Evolutionary conservation across 2,888 invertebrate genomes (phyloP).

Genomic region (Microdon myrmicae): DNA sequence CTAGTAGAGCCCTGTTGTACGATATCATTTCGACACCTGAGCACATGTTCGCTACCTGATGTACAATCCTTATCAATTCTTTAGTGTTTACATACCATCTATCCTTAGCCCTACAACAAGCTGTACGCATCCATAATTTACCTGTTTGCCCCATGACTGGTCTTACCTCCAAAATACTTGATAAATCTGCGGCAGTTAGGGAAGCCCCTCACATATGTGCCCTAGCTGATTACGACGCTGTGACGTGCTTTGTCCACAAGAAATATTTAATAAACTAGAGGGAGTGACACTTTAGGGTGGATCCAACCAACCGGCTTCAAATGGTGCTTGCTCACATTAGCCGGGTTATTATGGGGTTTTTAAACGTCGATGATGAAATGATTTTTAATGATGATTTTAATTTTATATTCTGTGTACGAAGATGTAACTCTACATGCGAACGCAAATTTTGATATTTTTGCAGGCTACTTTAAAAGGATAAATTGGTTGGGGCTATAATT

Average conservation of each 20-base stretch:
- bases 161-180: conserved; percentile 2
- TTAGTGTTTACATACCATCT: no score
- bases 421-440: not conserved
- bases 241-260: conserved; percentile 20
- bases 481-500: no score
- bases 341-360: conserved; percentile 5
- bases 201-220: conserved; percentile 30
- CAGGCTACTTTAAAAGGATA: not conserved
- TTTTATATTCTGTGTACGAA: conserved; percentile 3
- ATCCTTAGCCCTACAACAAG: no score
- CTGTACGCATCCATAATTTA: conserved; percentile 10
- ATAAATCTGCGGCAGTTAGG: conserved; percentile 16
- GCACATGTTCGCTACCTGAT: conserved; percentile 38
- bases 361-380: not conserved
- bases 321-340: conserved; percentile 20
- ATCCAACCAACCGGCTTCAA: conserved; percentile 4
- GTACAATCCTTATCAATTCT: no score
- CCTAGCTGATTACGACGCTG: conserved; percentile 22
- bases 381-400: conserved; percentile 10
- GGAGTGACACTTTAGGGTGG: conserved; percentile 26
- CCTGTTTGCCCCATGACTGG: conserved; percentile 20
- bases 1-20: conserved; percentile 9
- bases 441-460: not conserved
- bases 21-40: conserved; percentile 26
- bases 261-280: conserved; percentile 38